Conservation (phyloP, 1,140 invertebrate species). For the Bombus difficillimus region DNA sequence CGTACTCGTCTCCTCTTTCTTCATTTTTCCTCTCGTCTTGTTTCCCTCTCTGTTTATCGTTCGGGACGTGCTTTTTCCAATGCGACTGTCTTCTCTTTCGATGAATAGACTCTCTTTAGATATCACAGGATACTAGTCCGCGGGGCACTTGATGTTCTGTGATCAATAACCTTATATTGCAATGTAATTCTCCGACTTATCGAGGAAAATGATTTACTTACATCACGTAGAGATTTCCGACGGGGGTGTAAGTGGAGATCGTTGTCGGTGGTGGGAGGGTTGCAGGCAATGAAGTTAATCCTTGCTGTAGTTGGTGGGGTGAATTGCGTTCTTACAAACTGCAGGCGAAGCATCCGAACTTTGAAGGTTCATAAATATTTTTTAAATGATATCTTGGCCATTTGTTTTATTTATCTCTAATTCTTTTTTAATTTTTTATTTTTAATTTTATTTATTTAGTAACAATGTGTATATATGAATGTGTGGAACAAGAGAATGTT, state of each 20-base stretch:
- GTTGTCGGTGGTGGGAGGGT: not conserved
- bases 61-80: not conserved
- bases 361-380: not conserved
- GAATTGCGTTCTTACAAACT: not conserved
- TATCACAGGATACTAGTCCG: no score
- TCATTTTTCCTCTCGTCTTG: not conserved
- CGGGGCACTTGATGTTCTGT: not conserved
- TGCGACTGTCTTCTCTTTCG: no score
- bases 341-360: not conserved
- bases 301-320: not conserved
- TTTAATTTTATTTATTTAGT: no score
- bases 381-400: not conserved
- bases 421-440: no score
- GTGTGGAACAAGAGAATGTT: no score
- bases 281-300: not conserved
- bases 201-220: not conserved
- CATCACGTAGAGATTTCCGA: not conserved
- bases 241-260: not conserved
- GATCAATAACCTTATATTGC: constrained; percentile 19
- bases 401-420: no score
- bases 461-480: no score
- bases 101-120: no score
- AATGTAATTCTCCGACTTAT: constrained; percentile 24
- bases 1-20: not conserved
- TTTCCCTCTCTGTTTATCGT: not conserved